Evolutionary conservation across 1,140 invertebrate genomes (phyloP).

Genomic region (Bombus superbus): DNA sequence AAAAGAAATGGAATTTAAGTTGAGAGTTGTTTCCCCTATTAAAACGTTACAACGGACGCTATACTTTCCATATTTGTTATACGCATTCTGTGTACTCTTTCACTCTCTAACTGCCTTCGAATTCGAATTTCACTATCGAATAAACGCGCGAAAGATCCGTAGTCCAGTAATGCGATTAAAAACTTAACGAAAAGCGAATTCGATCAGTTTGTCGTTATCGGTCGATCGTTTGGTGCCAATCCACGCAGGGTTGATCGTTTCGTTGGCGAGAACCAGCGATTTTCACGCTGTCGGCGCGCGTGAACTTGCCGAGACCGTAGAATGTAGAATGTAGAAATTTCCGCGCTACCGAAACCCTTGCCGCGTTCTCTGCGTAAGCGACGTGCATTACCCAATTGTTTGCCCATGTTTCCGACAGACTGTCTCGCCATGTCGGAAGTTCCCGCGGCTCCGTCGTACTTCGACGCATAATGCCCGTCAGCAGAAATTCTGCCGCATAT

Average conservation of each 20-base stretch:
- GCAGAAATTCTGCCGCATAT: slow-evolving; percentile 70
- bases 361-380: slow-evolving; percentile 28
- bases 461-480: slow-evolving; percentile 64
- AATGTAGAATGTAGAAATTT: slow-evolving; percentile 46
- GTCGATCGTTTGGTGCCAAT: background rate
- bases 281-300: background rate
- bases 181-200: too few species aligned
- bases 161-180: too few species aligned
- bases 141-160: too few species aligned
- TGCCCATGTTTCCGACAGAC: slow-evolving; percentile 66
- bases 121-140: too few species aligned
- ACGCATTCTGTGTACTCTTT: too few species aligned
- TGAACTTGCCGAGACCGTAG: slow-evolving; percentile 28
- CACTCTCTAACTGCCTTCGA: too few species aligned
- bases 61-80: too few species aligned
- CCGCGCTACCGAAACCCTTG: slow-evolving; percentile 38
- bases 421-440: slow-evolving; percentile 70
- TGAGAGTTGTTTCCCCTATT: too few species aligned
- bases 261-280: background rate
- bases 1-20: too few species aligned
- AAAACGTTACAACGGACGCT: too few species aligned
- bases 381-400: slow-evolving; percentile 69
- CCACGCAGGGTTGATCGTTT: background rate
- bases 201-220: too few species aligned
- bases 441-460: slow-evolving; percentile 60